Conservation (phyloP, 2,888 invertebrate species). For the Chydorus sphaericus region DNA sequence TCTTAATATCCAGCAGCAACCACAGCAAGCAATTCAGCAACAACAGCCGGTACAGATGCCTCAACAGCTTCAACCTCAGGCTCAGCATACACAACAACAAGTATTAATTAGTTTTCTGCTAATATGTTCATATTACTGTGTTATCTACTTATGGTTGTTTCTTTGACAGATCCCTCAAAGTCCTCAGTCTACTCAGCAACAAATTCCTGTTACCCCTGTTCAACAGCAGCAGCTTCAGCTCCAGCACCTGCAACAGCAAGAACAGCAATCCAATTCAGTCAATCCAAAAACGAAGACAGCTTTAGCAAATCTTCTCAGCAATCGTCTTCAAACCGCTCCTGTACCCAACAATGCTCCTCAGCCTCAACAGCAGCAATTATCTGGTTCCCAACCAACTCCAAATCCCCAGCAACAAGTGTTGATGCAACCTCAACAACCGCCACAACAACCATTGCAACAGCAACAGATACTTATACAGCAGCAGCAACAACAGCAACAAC, state of each 20-base stretch:
- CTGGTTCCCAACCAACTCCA: not conserved
- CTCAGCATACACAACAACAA: conserved; percentile 19
- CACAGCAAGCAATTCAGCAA: conserved; percentile 24
- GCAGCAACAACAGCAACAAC: conserved; percentile 17
- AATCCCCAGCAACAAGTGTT: conserved; percentile 15
- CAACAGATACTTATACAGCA: conserved; percentile 21
- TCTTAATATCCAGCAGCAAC: conserved; percentile 33
- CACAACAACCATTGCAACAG: conserved; percentile 15
- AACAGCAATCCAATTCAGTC: conserved; percentile 34
- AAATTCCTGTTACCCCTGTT: not conserved
- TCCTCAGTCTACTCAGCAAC: not conserved
- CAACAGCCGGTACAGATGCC: conserved; percentile 33
- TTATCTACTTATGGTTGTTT: no score
- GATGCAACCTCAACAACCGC: conserved; percentile 12
- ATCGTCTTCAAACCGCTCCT: conserved; percentile 48
- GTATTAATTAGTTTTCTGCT: conserved; percentile 16
- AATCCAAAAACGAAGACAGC: conserved; percentile 89
- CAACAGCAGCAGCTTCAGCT: conserved; percentile 17
- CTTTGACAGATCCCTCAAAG: no score
- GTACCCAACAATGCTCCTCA: conserved; percentile 48
- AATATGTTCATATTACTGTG: no score
- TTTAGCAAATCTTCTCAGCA: conserved; percentile 83
- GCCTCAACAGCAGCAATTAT: conserved; percentile 37
- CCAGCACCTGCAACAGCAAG: conserved; percentile 16
- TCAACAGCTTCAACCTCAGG: conserved; percentile 35